These are phyloP conservation scores for Percina caprodes DNA, from an alignment of 2,113 vertebrate species.

Conservation along the genomic window DNA sequence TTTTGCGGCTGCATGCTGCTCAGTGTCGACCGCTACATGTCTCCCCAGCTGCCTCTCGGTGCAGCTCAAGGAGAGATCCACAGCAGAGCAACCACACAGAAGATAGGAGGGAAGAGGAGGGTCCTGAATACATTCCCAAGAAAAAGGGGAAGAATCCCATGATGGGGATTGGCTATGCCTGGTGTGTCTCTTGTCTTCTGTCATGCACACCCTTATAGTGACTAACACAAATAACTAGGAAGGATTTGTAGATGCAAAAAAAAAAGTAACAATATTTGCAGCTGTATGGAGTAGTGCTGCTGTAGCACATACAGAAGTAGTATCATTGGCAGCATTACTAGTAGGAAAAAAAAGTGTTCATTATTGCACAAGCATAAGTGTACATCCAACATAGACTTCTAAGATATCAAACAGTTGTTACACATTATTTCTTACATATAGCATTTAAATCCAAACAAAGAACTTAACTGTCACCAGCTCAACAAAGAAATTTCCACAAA, in stretches of 20 bases:
- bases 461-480: too few relatives aligned
- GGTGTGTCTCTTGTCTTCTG: slow-evolving; percentile 81
- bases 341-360: too few relatives aligned
- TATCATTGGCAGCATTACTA: too few relatives aligned
- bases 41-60: slow-evolving; percentile 60
- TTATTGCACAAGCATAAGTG: too few relatives aligned
- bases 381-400: too few relatives aligned
- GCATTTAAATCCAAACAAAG: too few relatives aligned
- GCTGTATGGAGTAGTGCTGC: not conserved
- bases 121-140: slow-evolving; percentile 88
- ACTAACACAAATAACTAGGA: not conserved
- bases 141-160: slow-evolving; percentile 91
- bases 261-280: not conserved
- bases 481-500: not conserved
- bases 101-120: slow-evolving; percentile 45
- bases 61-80: slow-evolving; percentile 70
- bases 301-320: too few relatives aligned
- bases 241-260: not conserved
- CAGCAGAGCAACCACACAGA: slow-evolving; percentile 13
- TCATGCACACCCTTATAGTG: not conserved
- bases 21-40: slow-evolving; percentile 30
- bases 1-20: slow-evolving; percentile 3
- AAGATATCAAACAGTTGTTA: too few relatives aligned
- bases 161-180: slow-evolving; percentile 91
- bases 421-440: too few relatives aligned